Percentiles rank a stretch among this genome's conserved stretches.
These are phyloP conservation scores for Salvelinus namaycush DNA, from an alignment of 2,113 vertebrate species.

Conservation along the genomic window DNA sequence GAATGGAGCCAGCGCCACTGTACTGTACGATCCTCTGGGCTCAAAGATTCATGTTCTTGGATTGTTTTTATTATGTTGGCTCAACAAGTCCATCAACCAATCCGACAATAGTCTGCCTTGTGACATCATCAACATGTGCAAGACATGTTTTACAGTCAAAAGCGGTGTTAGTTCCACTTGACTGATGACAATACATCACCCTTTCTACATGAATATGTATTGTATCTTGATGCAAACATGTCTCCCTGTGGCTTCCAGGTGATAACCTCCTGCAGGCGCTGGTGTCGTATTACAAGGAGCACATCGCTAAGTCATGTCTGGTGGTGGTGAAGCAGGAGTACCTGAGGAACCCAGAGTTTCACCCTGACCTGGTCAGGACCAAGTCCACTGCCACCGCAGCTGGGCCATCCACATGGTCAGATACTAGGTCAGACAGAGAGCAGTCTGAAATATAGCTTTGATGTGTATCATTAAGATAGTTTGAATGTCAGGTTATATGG, in stretches of 20 bases:
- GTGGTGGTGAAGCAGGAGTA: slow-evolving; percentile 81
- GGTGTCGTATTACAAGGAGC: slow-evolving; percentile 81
- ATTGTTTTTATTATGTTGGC: too few relatives aligned
- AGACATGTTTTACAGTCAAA: too few relatives aligned
- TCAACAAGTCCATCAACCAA: too few relatives aligned
- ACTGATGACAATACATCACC: too few relatives aligned
- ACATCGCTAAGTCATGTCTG: slow-evolving; percentile 82
- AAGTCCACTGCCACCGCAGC: slow-evolving; percentile 84
- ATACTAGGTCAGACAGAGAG: slow-evolving; percentile 74
- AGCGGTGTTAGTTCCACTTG: too few relatives aligned
- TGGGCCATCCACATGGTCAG: slow-evolving; percentile 82
- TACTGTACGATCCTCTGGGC: not conserved
- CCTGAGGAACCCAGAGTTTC: slow-evolving; percentile 80
- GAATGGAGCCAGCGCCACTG: slow-evolving; percentile 18
- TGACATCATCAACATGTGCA: too few relatives aligned
- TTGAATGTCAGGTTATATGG: too few relatives aligned
- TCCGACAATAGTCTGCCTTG: too few relatives aligned
- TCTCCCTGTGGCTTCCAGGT: slow-evolving; percentile 56
- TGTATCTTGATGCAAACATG: too few relatives aligned
- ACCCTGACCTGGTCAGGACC: slow-evolving; percentile 75
- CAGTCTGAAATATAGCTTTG: too few relatives aligned
- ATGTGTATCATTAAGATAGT: not conserved
- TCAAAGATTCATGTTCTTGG: not conserved
- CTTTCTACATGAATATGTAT: too few relatives aligned
- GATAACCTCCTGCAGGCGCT: slow-evolving; percentile 82